Evolutionary conservation across 2,888 invertebrate species (phyloP).

Genomic region (Tuta absoluta): DNA sequence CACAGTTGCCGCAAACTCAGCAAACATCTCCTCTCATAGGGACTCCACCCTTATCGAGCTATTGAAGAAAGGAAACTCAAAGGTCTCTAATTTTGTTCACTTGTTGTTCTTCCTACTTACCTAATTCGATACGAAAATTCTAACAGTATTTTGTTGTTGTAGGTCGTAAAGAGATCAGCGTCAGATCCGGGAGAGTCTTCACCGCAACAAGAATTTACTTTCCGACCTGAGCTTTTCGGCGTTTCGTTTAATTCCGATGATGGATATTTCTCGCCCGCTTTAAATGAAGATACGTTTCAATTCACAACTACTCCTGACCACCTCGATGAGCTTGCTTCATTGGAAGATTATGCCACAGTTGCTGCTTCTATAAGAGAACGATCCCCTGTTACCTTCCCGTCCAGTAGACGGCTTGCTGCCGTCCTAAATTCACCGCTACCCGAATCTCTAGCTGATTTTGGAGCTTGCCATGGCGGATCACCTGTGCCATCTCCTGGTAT

Average conservation of each 20-base stretch:
- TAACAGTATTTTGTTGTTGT: slow-evolving; percentile 31
- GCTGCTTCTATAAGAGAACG: slow-evolving; percentile 81
- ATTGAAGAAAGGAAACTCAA: slow-evolving; percentile 85
- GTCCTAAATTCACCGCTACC: slow-evolving; percentile 89
- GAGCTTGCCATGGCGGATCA: slow-evolving; percentile 86
- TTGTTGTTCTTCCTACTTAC: slow-evolving; percentile 23
- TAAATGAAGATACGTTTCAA: slow-evolving; percentile 89
- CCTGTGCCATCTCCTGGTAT: slow-evolving; percentile 79
- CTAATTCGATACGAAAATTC: slow-evolving; percentile 7
- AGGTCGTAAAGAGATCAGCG: slow-evolving; percentile 87
- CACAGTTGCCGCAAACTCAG: slow-evolving; percentile 60
- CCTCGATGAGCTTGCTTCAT: slow-evolving; percentile 82
- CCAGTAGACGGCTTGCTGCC: slow-evolving; percentile 88
- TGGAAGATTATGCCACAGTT: slow-evolving; percentile 83
- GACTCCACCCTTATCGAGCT: slow-evolving; percentile 90
- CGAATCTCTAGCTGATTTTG: slow-evolving; percentile 90
- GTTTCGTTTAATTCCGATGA: slow-evolving; percentile 84
- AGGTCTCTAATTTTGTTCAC: slow-evolving; percentile 55
- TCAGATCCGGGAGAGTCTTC: slow-evolving; percentile 86
- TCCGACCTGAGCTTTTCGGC: slow-evolving; percentile 83
- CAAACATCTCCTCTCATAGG: slow-evolving; percentile 73
- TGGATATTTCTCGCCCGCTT: slow-evolving; percentile 83
- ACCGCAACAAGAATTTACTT: slow-evolving; percentile 80
- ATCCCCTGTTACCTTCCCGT: slow-evolving; percentile 82
- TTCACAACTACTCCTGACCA: slow-evolving; percentile 83